These are phyloP conservation scores for Gnathonemus longibarbis DNA, from an alignment of 2,113 vertebrate species.

Conservation along the genomic window DNA sequence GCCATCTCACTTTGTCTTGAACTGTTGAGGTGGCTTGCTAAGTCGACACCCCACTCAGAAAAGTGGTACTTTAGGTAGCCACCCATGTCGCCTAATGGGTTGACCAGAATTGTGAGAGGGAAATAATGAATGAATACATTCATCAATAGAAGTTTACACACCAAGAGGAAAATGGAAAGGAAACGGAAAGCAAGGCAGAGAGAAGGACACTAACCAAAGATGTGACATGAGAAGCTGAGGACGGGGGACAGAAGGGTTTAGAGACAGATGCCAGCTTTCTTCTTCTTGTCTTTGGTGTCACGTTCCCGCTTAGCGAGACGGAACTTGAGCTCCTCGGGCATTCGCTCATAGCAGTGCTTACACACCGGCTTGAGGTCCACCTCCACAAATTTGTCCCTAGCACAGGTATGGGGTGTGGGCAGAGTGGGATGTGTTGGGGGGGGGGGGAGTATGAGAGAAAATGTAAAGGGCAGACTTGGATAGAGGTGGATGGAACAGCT, in stretches of 20 bases:
- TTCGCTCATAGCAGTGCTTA: conserved; percentile 92
- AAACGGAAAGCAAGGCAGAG: conserved; percentile 22
- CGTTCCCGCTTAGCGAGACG: conserved; percentile 83
- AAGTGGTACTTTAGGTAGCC: neutral
- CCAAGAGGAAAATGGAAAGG: neutral
- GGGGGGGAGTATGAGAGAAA: conserved; percentile 5
- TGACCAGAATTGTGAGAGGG: neutral
- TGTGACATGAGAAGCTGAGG: conserved; percentile 53
- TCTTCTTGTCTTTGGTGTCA: conserved; percentile 88
- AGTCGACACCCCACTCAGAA: neutral
- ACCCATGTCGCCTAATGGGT: neutral
- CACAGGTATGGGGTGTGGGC: conserved; percentile 36
- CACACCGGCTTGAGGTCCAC: conserved; percentile 97
- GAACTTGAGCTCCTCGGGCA: conserved; percentile 92
- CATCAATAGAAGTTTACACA: neutral
- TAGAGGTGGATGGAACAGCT: neutral
- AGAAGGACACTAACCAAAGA: conserved; percentile 73
- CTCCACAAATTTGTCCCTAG: conserved; percentile 98
- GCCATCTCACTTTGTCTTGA: neutral
- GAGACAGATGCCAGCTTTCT: conserved; percentile 89
- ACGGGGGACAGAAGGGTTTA: conserved; percentile 63
- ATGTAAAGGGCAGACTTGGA: neutral
- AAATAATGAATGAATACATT: neutral
- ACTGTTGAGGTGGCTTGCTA: neutral
- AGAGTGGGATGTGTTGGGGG: neutral